Base-by-base conservation (phyloP, 1,140 invertebrate species). In the Hyles euphorbiae region DNA sequence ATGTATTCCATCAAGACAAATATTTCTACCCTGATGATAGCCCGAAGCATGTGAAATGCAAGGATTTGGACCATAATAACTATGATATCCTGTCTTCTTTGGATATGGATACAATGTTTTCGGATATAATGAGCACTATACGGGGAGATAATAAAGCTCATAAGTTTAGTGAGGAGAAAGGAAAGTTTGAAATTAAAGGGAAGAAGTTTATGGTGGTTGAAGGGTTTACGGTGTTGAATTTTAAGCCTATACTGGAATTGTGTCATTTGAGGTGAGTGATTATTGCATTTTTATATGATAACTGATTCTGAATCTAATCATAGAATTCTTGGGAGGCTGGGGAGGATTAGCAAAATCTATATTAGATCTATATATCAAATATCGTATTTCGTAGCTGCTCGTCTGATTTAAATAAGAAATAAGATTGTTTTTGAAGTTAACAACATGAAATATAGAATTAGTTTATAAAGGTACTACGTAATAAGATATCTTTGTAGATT, bases 161-260 rank as follows among this genome's bases (percentile, higher is more conserved):
- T 4, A 22, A 34, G 8, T 57, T 44, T 3, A 62, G 46, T 49
- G 7, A 48, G 5, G 62, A 67, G 48, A 36, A 62, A 53, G 67
- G 67, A 0, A 73, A 67, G 48, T 58, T 68, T 34, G 61, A 63
- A 46, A 61, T 63, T 11, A 61, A 58, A 22, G 84, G 88, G 34
- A 89, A 89, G 40, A 91, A 87, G 61, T 82, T 95, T 62, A 67
- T 96, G 0, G 92, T 96, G 11, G 54, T 96, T 1, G 95, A 96
- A 72, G 95, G 95, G 0, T 95, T 96, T 78, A 91, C 93, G 5
- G 91, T 96, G 12, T 93, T 95, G 68, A 93, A 94, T 78, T 93
- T 93, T 70, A 90, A 91, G 46, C 90, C 91, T 33, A 82, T 95
- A 44, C 65, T 89, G 46, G 84, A 93, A 5, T 72, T 95, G 12